Evolutionary conservation across 2,113 vertebrate genomes (phyloP), one percentile per base, ranked within the genome.

Genomic region (Pseudorhombus dupliciocellatus): DNA sequence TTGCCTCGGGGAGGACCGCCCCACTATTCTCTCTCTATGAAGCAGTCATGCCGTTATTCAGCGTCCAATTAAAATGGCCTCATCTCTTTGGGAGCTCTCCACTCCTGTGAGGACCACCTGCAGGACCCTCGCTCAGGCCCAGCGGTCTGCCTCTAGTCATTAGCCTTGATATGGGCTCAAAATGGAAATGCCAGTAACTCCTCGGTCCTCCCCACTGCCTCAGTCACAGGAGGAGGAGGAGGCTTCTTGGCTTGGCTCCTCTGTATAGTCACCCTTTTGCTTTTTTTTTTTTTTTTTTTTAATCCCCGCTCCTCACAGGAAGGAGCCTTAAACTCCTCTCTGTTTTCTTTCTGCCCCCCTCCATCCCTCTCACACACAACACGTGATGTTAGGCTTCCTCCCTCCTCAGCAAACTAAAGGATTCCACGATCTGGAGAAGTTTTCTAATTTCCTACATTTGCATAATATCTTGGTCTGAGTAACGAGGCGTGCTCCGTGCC

Each of bases 31-130:
- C 67, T 80, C 64, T 80, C 79, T 57, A 71, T 85, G 85, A 86
- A 82, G 79, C 20, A 65, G 65, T 85, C 80, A 58, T 75, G 78
- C 88, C 70, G 71, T 90, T 86, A 87, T 88, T 87, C 82, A 78
- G 78, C 61, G 86, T 84, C 89, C 91, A 92, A 92, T 91, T 91
- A 92, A 90, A 84, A 75, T 65, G 80, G 68, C 73, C 84, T 67
- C 22, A 22, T 76, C 75, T 84, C 84, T 69, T 74, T 79, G 70
- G 86, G 77, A 83, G 78, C 63, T 24, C 73, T 67, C 40, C 58
- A 40, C 77, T 84, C 84, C 71, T 74, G n/a, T 26, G 22, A 1
- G 22, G 46, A 50, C 46, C 46, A 87, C 88, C 88, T 83, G 84
- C 84, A 57, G 85, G 40, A 30, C 8, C 37, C 53, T 68, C 40